Base-by-base conservation (phyloP, 2,888 invertebrate species). In the Spialia ferax region DNA sequence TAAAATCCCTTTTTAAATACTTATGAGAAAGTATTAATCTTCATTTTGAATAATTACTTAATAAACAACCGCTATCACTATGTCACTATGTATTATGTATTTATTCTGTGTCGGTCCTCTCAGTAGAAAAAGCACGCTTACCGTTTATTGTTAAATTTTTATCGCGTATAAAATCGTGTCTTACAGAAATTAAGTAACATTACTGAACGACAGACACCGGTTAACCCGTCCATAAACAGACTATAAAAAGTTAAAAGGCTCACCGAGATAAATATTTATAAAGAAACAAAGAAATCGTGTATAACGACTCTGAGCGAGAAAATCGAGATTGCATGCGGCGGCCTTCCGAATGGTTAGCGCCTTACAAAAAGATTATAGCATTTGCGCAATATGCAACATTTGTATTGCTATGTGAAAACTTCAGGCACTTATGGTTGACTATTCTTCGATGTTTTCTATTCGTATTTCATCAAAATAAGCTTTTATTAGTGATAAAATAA, bases 281-380 rank as follows among this genome's bases (percentile, higher is more conserved):
- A 54, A 59, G 59, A 66, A 54, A 66, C 65, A 66, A 66, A 66
- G 64, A 59, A 22, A 56, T 35, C 56, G 22, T n/a, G 48, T 64
- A 48, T 56, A 64, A 48, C 56, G 64, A 66, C 45, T 29, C n/a
- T 22, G 57, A 59, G 38, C 13, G 48, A 42, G 54, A 60, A 60
- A 59, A 66, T 66, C 59, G 60, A 69, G 65, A 61, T 63, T 35
- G 63, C 63, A 59, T 66, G 56, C 69, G 59, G 48, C 69, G 65
- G 38, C 38, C 72, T 71, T 56, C 61, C 67, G 73, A 73, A 71
- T 63, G 68, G 42, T 63, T 69, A 72, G 68, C 76, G 77, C 78
- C 78, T 77, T 71, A 68, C 68, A 74, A 69, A 75, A 77, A 76
- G 69, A 70, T 75, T 57, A 69, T 69, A 75, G 78, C 77, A 75